Evolutionary conservation across 2,888 invertebrate species (phyloP), one percentile per base, ranked within the genome.

Genomic region (Cosmia trapezina): DNA sequence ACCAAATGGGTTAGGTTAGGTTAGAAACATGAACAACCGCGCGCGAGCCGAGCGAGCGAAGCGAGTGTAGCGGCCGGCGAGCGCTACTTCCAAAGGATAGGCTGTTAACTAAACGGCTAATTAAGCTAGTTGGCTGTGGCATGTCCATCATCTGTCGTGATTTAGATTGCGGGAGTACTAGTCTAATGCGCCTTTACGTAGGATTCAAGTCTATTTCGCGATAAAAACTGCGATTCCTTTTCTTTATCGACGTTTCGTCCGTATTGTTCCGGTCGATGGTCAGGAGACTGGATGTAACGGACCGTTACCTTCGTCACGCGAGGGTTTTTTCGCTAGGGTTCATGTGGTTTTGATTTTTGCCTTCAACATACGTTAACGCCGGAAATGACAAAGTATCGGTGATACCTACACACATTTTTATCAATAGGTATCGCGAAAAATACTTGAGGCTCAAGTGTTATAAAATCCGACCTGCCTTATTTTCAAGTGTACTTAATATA

Each of bases 171-270:
- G 3, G 14, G 4, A 37, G 1, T 51, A 17, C 9, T 53, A 37
- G 53, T 73, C 74, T 60, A 60, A 71, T 73, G 19, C 54, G 6
- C 41, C 8, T 41, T 37, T 51, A n/a, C 14, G 8, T 54, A 54
- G n/a, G 14, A 0, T 8, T n/a, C n/a, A n/a, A n/a, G n/a, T n/a
- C n/a, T n/a, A n/a, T n/a, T n/a, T n/a, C n/a, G n/a, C n/a, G n/a
- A n/a, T n/a, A n/a, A n/a, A n/a, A n/a, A n/a, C n/a, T n/a, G n/a
- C n/a, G n/a, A n/a, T n/a, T 14, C 1, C 3, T 28, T 47, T 9
- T 9, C 28, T 22, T 22, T 19, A 8, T 9, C 7, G 7, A 19
- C 8, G 22, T 70, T 70, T 70, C 28, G 41, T n/a, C 1, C 2
- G 8, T 22, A 43, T n/a, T n/a, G 28, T 14, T 49, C 19, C 19